These are phyloP conservation scores for Thamnophis elegans DNA, from an alignment of 2,797 vertebrate genomes.

Conservation along the genomic window DNA sequence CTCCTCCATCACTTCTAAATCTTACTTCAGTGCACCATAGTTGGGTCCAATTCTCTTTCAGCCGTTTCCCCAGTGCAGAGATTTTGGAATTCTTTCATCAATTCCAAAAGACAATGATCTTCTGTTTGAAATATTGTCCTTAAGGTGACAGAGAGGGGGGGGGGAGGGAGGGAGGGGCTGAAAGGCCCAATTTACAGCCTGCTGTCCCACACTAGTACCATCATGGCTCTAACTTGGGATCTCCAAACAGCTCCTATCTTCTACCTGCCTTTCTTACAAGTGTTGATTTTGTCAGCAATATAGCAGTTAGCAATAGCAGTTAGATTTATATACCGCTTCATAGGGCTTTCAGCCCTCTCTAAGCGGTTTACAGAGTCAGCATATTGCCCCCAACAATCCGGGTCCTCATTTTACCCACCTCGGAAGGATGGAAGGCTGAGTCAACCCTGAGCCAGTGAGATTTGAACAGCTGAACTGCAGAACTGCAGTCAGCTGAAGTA, in stretches of 20 bases:
- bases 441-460: too few relatives aligned
- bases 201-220: not conserved
- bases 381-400: too few relatives aligned
- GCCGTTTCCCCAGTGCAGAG: not conserved
- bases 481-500: too few relatives aligned
- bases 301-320: too few relatives aligned
- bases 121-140: slow-evolving; percentile 3
- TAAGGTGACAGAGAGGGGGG: slow-evolving; percentile 14
- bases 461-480: too few relatives aligned
- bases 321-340: too few relatives aligned
- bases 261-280: not conserved
- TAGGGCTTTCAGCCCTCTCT: too few relatives aligned
- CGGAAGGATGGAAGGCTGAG: too few relatives aligned
- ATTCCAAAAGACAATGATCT: not conserved
- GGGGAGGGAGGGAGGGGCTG: slow-evolving; percentile 6
- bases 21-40: not conserved
- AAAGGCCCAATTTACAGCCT: not conserved
- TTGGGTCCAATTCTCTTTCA: not conserved
- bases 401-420: too few relatives aligned
- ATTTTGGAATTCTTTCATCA: not conserved
- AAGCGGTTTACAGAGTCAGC: too few relatives aligned
- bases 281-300: not conserved
- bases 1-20: not conserved
- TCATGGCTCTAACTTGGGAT: not conserved
- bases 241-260: not conserved